These are phyloP conservation scores for Falco rusticolus DNA, from an alignment of 2,797 vertebrate species.

Conservation along the genomic window DNA sequence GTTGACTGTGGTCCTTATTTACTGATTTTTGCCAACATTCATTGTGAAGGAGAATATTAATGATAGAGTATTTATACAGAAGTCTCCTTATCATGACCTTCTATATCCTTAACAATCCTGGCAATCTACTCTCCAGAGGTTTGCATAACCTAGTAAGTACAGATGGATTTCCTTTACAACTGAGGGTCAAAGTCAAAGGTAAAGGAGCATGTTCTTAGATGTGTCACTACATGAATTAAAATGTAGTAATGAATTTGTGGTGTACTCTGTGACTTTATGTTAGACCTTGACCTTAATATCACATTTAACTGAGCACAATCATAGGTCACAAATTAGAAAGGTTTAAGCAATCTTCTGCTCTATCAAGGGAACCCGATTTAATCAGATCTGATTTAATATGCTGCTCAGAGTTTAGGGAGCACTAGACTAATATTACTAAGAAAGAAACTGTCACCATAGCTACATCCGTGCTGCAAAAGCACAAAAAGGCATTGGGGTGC, in stretches of 20 bases:
- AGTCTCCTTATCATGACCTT: neutral
- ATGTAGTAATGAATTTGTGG: constrained; percentile 73
- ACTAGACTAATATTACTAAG: constrained; percentile 30
- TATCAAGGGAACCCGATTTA: constrained; percentile 66
- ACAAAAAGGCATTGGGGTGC: neutral
- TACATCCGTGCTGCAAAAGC: neutral
- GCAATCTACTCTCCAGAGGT: constrained; percentile 26
- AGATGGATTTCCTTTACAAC: constrained; percentile 68
- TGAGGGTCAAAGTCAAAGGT: constrained; percentile 72
- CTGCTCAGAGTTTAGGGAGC: constrained; percentile 59
- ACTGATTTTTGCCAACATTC: neutral
- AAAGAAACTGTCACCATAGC: constrained; percentile 50
- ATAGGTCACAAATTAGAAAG: constrained; percentile 76
- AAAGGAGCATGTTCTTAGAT: constrained; percentile 65
- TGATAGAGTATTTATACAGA: neutral
- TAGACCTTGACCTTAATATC: constrained; percentile 74
- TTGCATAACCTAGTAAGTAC: constrained; percentile 39
- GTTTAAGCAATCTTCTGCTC: constrained; percentile 69
- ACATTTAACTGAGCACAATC: constrained; percentile 71
- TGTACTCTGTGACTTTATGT: constrained; percentile 61
- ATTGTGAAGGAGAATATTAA: constrained; percentile 28
- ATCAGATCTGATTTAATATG: constrained; percentile 67
- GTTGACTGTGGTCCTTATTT: neutral
- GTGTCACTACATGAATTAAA: constrained; percentile 73
- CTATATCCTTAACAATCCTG: constrained; percentile 8